These are phyloP conservation scores for Onychomys arenicola DNA, from an alignment of 2,797 vertebrate species.

Conservation along the genomic window DNA sequence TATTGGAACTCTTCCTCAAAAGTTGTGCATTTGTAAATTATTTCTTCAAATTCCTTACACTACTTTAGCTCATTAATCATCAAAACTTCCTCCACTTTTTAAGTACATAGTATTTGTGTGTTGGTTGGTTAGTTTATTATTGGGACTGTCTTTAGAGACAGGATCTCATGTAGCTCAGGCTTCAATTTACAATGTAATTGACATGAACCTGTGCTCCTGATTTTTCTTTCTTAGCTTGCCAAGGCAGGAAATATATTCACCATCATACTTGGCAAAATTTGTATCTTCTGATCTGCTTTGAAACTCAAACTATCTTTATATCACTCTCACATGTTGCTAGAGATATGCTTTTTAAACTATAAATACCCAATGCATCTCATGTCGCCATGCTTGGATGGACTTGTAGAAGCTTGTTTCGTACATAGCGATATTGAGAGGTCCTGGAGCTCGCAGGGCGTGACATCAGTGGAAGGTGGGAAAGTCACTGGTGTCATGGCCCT, in stretches of 20 bases:
- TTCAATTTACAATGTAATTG: neutral
- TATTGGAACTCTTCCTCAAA: constrained; percentile 16
- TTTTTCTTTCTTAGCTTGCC: neutral
- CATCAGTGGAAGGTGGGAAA: neutral
- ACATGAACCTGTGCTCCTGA: neutral
- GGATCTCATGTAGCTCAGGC: neutral
- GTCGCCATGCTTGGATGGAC: neutral
- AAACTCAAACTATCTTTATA: neutral
- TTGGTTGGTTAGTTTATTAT: neutral
- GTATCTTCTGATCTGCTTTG: neutral
- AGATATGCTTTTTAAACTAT: constrained; percentile 40
- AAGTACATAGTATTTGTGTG: neutral
- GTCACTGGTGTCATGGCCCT: too few relatives aligned
- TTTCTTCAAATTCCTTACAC: neutral
- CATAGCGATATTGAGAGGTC: neutral
- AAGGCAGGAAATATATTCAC: neutral
- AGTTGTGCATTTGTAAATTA: neutral
- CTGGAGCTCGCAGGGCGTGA: neutral
- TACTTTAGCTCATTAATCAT: constrained; percentile 8
- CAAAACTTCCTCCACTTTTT: neutral
- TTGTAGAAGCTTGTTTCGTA: neutral
- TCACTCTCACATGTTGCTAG: neutral
- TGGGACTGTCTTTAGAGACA: neutral
- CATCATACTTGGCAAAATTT: neutral
- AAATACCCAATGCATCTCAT: neutral